These are phyloP conservation scores for Ladona fulva DNA, from an alignment of 1,140 invertebrate species.

Conservation along the genomic window DNA sequence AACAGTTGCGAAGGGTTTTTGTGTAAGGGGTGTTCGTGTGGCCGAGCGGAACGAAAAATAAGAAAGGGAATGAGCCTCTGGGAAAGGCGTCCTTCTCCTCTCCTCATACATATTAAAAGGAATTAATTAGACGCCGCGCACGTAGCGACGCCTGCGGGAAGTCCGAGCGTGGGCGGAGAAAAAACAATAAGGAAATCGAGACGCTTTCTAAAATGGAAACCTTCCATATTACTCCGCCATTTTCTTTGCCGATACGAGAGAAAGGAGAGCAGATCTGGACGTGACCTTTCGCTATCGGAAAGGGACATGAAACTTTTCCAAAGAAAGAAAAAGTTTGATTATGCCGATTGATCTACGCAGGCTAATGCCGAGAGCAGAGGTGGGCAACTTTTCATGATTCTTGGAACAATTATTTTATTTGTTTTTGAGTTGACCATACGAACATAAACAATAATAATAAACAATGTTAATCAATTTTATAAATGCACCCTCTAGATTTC, in stretches of 20 bases:
- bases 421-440: no score
- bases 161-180: conserved; percentile 10
- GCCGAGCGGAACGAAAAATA: not conserved
- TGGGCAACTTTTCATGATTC: no score
- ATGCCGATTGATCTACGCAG: no score
- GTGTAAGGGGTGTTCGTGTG: not conserved
- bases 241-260: conserved; percentile 22
- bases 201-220: conserved; percentile 12
- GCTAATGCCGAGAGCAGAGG: no score
- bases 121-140: conserved; percentile 16
- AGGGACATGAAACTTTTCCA: not conserved
- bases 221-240: conserved; percentile 14
- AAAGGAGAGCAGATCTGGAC: conserved; percentile 18
- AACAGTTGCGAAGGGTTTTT: no score
- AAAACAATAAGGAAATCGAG: conserved; percentile 12
- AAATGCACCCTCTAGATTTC: no score
- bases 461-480: no score
- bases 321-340: no score
- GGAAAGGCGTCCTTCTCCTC: not conserved
- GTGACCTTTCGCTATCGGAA: conserved; percentile 15
- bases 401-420: no score
- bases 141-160: conserved; percentile 13
- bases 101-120: not conserved
- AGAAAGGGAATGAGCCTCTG: not conserved
- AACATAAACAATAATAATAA: no score